These are phyloP conservation scores for Scleropages formosus DNA, from an alignment of 2,797 vertebrate species.

Conservation along the genomic window DNA sequence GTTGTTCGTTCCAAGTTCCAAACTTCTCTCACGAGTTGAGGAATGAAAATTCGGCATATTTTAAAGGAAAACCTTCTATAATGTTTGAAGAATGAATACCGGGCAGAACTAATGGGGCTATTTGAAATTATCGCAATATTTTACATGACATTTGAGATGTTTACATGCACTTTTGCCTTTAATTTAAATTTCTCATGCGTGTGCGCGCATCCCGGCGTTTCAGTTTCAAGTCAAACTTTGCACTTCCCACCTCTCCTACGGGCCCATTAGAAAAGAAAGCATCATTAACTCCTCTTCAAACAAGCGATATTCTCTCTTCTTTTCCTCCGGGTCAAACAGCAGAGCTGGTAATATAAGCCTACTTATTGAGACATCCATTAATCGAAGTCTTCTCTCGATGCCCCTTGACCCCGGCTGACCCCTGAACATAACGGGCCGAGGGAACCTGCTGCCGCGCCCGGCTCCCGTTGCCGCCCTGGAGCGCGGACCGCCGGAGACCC, in stretches of 20 bases:
- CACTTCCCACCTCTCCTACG: conserved; percentile 53
- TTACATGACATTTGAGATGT: background rate
- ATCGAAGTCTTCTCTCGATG: conserved; percentile 68
- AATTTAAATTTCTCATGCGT: background rate
- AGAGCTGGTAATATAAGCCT: conserved; percentile 69
- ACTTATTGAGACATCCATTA: conserved; percentile 78
- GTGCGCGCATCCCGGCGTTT: background rate
- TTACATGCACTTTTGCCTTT: no score
- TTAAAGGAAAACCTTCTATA: no score
- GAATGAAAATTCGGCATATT: no score
- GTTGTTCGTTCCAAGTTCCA: no score
- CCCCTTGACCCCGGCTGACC: conserved; percentile 70
- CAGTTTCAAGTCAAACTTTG: background rate
- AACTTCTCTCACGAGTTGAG: no score
- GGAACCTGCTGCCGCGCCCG: conserved; percentile 14
- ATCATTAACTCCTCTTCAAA: conserved; percentile 61
- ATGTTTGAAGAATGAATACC: no score
- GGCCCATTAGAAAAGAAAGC: conserved; percentile 62
- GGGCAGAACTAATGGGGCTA: no score
- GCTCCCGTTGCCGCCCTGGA: conserved; percentile 23
- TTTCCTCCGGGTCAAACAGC: conserved; percentile 49
- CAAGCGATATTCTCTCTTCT: conserved; percentile 61
- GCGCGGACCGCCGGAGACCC: conserved; percentile 29
- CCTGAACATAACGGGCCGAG: conserved; percentile 61
- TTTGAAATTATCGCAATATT: no score